A percentile compares a stretch with the other conserved stretches of the same genome.
Conservation (phyloP, 1,140 invertebrate genomes). For the Camponotus floridanus region DNA sequence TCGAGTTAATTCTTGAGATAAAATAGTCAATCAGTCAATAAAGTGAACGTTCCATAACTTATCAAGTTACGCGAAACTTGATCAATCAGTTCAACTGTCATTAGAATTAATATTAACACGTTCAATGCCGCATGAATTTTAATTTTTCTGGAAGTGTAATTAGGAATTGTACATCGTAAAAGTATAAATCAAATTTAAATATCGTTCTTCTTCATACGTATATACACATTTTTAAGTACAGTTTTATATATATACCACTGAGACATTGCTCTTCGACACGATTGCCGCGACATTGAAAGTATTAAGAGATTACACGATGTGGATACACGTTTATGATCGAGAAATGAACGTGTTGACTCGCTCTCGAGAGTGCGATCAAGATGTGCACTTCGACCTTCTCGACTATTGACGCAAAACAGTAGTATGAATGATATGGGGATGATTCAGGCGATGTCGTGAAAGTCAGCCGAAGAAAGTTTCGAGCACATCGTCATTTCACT, state of each 20-base stretch:
- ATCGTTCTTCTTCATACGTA: constrained; percentile 3
- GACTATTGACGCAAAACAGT: constrained; percentile 80
- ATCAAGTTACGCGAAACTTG: not conserved
- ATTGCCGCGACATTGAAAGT: constrained; percentile 8
- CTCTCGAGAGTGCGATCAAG: constrained; percentile 26
- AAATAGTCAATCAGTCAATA: not conserved
- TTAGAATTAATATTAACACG: constrained; percentile 5
- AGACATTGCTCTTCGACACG: not conserved
- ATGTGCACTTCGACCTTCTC: constrained; percentile 30
- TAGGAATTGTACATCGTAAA: constrained; percentile 2
- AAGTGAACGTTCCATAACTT: not conserved
- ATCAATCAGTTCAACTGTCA: not conserved
- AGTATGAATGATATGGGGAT: constrained; percentile 81
- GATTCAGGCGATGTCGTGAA: constrained; percentile 81
- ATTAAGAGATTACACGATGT: not conserved
- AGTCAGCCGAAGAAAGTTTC: constrained; percentile 73
- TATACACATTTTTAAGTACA: not conserved
- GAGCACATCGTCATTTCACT: constrained; percentile 31
- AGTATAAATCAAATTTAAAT: constrained; percentile 1
- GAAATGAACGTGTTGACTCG: constrained; percentile 16
- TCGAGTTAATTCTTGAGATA: not conserved
- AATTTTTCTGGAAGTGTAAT: constrained; percentile 9
- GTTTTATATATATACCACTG: not conserved
- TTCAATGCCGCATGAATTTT: not conserved
- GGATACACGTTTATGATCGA: not conserved